phyloP scores from a whole-genome alignment of 2,888 invertebrate species.

The Hypomecis punctinalis region DNA sequence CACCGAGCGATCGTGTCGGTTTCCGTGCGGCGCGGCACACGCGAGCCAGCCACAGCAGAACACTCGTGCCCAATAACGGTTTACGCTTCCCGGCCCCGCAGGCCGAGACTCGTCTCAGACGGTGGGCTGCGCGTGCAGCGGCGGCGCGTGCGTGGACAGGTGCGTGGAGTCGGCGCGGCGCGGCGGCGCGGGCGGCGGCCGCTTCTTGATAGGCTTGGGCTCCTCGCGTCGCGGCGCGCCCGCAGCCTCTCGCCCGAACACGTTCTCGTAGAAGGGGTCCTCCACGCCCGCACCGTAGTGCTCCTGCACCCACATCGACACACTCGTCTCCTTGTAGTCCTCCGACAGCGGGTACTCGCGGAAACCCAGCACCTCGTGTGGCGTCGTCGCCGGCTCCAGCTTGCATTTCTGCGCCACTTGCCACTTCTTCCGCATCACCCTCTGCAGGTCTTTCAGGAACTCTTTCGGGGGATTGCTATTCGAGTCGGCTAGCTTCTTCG shows the following conservation, averaged over 20 bases:
- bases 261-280: conserved; percentile 91
- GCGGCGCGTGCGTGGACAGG: conserved; percentile 55
- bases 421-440: conserved; percentile 97
- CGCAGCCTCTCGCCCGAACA: conserved; percentile 69
- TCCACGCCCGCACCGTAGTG: conserved; percentile 88
- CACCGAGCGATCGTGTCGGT: conserved; percentile 25
- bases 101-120: conserved; percentile 54
- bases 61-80: conserved; percentile 34
- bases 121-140: conserved; percentile 62
- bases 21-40: conserved; percentile 28
- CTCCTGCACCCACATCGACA: conserved; percentile 95
- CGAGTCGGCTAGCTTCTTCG: conserved; percentile 90
- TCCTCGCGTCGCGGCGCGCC: conserved; percentile 64
- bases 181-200: conserved; percentile 96
- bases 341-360: conserved; percentile 91
- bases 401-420: conserved; percentile 97
- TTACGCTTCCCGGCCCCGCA: conserved; percentile 29
- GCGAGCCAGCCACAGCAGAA: conserved; percentile 40
- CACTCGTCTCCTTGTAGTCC: conserved; percentile 92
- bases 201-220: conserved; percentile 84
- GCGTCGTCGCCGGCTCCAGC: conserved; percentile 93
- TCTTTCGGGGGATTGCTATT: conserved; percentile 91
- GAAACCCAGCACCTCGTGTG: conserved; percentile 96
- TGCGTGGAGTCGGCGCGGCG: conserved; percentile 91
- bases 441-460: conserved; percentile 94